Base-by-base conservation (phyloP, 37 sponge, comb jelly and placozoan species). In the Halichondria panicea region DNA sequence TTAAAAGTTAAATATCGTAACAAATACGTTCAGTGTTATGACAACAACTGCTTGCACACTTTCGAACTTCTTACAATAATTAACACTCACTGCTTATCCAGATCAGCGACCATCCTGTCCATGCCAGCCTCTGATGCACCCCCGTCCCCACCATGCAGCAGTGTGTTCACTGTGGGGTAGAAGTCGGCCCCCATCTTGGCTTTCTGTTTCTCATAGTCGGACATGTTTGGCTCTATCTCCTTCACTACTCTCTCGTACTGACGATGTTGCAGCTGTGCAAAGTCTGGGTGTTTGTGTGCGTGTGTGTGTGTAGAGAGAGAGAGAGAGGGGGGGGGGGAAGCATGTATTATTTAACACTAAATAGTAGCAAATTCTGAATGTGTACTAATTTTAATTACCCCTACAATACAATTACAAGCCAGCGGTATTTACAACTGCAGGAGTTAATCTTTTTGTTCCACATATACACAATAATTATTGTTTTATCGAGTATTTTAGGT, bases 181-280 rank as follows among this genome's bases (percentile, higher is more conserved):
- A 96, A 76, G 46, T 71, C 84, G 9, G 60, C 84, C 0, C 88
- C 92, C 88, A 92, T 55, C 36, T 89, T 87, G 27, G 58, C 50
- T 75, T 93, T 93, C 71, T 85, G 83, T 65, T 84, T 83, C 60
- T 93, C 89, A 55, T 93, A 96, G 0, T 64, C 69, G 34, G 64
- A 84, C 76, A 94, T 44, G 70, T 91, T 85, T 4, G 95, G 90
- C 30, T 91, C 72, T 53, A 94, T 33, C 64, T 94, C 89, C 72
- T 80, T 86, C 40, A 88, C 90, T 30, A 98, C 81, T 30, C 96
- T 79, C 87, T 95, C 87, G 70, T 98, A 98, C 54, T 98, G 94
- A 1, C 99, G 73, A 34, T 78, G 81, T 54, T 84, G 86, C 35
- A 92, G 89, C 28, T 86, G 78, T 27, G 71, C 81, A 66, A 80